Percentiles rank a stretch among this genome's conserved stretches.
phyloP scores from a whole-genome alignment of 2,888 invertebrate genomes.

The Hirtodrosophila confusa region DNA sequence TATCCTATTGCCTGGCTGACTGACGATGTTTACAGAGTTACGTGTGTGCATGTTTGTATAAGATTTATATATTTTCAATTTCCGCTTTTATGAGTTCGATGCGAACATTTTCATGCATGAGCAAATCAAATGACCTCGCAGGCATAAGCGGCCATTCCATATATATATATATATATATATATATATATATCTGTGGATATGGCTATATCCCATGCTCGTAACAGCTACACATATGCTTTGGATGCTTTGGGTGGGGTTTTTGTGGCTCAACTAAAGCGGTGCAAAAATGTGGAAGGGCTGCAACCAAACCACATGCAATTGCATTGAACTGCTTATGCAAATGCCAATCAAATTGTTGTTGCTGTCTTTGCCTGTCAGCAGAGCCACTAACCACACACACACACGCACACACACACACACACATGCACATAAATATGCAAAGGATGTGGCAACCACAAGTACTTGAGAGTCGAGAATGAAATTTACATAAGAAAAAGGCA shows the following conservation, averaged over 20 bases:
- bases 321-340: conserved; percentile 80
- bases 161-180: conserved; percentile 31
- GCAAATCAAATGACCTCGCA: conserved; percentile 63
- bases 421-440: conserved; percentile 28
- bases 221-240: conserved; percentile 23
- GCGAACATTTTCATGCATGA: conserved; percentile 75
- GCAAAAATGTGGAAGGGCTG: conserved; percentile 30
- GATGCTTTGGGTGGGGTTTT: not conserved
- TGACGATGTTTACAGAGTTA: too few relatives aligned
- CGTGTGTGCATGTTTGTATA: conserved; percentile 34
- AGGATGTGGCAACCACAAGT: conserved; percentile 44
- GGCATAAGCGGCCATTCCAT: conserved; percentile 64
- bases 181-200: conserved; percentile 19
- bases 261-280: conserved; percentile 2
- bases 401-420: conserved; percentile 9
- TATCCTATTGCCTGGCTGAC: conserved; percentile 39
- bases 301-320: conserved; percentile 54
- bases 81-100: conserved; percentile 69
- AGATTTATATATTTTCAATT: conserved; percentile 76
- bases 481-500: conserved; percentile 54
- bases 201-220: conserved; percentile 9
- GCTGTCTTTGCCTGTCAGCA: conserved; percentile 28
- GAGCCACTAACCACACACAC: conserved; percentile 10
- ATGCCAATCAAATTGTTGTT: conserved; percentile 76
- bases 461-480: conserved; percentile 39